Base-by-base conservation (phyloP, 2,888 invertebrate genomes). In the Tanaodytes sp. region DNA sequence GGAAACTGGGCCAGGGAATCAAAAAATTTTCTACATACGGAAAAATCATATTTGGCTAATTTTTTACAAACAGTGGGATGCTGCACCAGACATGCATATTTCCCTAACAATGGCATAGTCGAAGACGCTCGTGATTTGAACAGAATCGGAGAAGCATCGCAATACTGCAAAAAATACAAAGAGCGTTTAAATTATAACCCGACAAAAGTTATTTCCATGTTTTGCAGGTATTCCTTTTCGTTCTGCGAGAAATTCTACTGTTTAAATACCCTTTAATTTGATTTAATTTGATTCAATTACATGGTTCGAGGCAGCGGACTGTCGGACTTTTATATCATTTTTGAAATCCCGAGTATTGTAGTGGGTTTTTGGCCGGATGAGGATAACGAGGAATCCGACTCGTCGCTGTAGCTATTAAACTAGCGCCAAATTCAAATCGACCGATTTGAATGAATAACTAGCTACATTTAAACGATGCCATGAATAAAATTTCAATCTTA, bases 401-500 rank as follows among this genome's bases (percentile, higher is more conserved):
- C 64, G n/a, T n/a, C n/a, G 46, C 52, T 42, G 63, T 52, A 57
- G 52, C 64, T 64, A 64, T 68, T 76, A 77, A 75, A 76, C 75
- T 76, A 74, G 67, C 62, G 59, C 54, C 49, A 71, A 66, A 70
- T 75, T 73, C 72, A 69, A 54, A 66, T 55, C 62, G 75, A 74
- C 75, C 79, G 79, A 83, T 83, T 84, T 83, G 82, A 83, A 84
- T 84, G 81, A 78, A 82, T 82, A 84, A 84, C 83, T 81, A 83
- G 79, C 78, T 77, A 78, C 81, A 82, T 83, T 83, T 83, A 79
- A 83, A 82, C 83, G 82, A 83, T 78, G 81, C 83, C 82, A 84
- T 83, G 83, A 84, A 84, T 84, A 84, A 84, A 84, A 84, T 84
- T 84, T 84, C 81, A 84, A 84, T 84, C 79, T 82, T 82, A 83